Evolutionary conservation across 2,797 vertebrate genomes (phyloP).

Genomic region (Zalophus californianus): DNA sequence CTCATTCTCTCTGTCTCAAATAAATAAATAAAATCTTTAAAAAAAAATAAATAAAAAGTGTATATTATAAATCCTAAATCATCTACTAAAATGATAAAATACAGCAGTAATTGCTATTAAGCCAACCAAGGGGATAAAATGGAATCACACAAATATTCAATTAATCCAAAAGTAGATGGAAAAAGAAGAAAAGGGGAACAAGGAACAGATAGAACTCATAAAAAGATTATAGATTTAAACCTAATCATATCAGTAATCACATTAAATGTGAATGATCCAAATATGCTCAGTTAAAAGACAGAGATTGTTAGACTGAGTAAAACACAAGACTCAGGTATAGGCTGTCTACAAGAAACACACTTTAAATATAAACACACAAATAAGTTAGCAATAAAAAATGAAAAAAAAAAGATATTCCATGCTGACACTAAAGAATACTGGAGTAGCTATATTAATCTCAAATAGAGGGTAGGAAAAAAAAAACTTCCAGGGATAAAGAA

Average conservation of each 20-base stretch:
- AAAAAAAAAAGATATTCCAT: not conserved
- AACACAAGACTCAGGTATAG: not conserved
- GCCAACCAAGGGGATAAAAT: not conserved
- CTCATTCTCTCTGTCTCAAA: too few relatives aligned
- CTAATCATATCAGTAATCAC: not conserved
- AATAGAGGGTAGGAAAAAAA: not conserved
- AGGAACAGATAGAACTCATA: not conserved
- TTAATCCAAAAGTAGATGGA: not conserved
- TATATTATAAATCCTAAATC: not conserved
- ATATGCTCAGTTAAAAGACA: conserved; percentile 14
- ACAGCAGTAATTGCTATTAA: not conserved
- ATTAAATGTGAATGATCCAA: conserved; percentile 16
- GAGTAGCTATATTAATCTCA: not conserved
- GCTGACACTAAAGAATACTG: not conserved
- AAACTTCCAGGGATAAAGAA: not conserved
- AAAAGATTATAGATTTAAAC: not conserved
- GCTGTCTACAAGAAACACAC: not conserved
- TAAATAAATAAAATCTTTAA: too few relatives aligned
- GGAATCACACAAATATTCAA: not conserved
- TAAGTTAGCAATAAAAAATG: not conserved
- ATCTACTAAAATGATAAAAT: not conserved
- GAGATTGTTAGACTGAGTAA: not conserved
- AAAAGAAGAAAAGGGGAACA: not conserved
- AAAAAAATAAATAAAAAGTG: too few relatives aligned
- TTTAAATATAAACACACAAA: not conserved